These are phyloP conservation scores for Desmodus rotundus DNA, from an alignment of 2,113 vertebrate species.

Conservation along the genomic window DNA sequence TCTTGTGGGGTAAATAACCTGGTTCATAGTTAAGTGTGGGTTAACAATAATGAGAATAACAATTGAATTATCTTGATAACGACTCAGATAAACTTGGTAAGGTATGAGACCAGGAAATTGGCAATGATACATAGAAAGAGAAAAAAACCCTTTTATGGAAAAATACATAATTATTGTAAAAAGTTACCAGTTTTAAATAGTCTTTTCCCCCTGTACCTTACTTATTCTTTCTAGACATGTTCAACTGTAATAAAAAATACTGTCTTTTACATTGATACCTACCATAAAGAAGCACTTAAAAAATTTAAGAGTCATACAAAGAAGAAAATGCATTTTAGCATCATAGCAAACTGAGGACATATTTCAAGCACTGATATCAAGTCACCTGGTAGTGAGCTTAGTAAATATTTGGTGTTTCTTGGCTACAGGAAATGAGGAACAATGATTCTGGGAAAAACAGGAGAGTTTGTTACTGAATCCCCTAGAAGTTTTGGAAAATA, in stretches of 20 bases:
- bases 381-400: background rate
- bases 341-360: background rate
- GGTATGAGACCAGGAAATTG: background rate
- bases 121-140: background rate
- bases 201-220: background rate
- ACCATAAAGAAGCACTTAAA: background rate
- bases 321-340: conserved; percentile 7
- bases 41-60: background rate
- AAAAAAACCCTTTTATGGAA: background rate
- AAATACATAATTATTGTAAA: background rate
- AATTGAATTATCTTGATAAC: background rate
- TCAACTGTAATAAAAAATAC: background rate
- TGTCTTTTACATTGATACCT: background rate
- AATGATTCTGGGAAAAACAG: background rate
- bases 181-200: background rate
- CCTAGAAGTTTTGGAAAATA: background rate
- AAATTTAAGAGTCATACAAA: background rate
- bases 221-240: background rate
- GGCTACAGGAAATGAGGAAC: background rate
- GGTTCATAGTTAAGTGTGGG: background rate
- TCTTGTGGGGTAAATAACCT: background rate
- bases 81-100: background rate
- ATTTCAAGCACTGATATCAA: background rate
- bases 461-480: background rate
- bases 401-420: background rate